These are phyloP conservation scores for Eleutherodactylus coqui DNA, from an alignment of 2,797 vertebrate genomes.

Conservation along the genomic window DNA sequence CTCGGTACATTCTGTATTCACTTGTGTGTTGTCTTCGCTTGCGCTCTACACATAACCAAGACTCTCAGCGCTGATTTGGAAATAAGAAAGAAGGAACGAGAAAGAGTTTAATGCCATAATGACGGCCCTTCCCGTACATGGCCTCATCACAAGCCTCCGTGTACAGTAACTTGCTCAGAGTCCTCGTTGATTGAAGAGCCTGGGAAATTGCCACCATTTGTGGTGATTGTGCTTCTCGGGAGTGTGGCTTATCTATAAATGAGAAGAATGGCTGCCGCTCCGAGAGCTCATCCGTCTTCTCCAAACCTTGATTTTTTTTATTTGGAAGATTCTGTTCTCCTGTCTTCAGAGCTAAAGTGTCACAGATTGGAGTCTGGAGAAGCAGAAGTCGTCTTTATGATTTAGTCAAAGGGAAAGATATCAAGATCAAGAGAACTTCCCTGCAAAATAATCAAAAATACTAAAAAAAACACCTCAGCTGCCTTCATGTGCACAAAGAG, in stretches of 20 bases:
- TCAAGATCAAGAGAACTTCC: neutral
- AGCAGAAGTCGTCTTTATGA: neutral
- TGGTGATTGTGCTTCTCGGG: conserved; percentile 28
- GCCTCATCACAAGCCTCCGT: neutral
- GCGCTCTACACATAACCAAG: neutral
- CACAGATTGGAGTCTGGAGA: neutral
- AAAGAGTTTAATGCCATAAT: conserved; percentile 17
- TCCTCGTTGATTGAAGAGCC: conserved; percentile 42
- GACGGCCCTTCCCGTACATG: neutral
- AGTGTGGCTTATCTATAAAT: conserved; percentile 9
- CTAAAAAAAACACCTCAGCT: neutral
- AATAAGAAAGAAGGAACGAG: neutral
- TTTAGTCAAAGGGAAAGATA: neutral
- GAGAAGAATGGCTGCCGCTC: conserved; percentile 2
- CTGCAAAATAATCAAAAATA: neutral
- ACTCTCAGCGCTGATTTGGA: conserved; percentile 5
- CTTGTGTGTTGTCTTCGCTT: neutral
- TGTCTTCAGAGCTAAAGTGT: neutral
- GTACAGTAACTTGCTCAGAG: neutral
- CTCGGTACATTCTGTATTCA: neutral
- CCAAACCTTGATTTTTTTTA: neutral
- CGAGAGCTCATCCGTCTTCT: neutral
- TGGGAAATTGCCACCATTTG: conserved; percentile 26
- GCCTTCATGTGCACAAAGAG: too few species aligned
- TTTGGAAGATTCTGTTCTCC: neutral